Evolutionary conservation across 2,888 invertebrate genomes (phyloP).

Genomic region (Neuroscelio doddi): DNA sequence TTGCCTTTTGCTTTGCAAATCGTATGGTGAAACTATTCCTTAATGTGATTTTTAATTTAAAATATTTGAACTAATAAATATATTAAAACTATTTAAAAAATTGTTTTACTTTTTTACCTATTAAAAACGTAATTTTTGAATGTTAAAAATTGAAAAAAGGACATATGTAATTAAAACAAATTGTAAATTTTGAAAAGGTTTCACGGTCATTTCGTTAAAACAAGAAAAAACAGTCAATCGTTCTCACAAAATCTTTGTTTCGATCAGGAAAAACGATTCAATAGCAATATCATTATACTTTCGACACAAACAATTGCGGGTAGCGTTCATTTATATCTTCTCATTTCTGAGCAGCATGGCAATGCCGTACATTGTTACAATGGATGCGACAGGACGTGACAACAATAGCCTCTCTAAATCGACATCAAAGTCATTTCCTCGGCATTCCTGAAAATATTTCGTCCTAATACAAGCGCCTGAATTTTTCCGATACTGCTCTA

Average conservation of each 20-base stretch:
- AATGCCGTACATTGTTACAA: conserved; percentile 32
- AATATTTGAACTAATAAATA: too few species aligned
- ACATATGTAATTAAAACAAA: too few species aligned
- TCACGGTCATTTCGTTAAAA: too few species aligned
- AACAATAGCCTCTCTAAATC: conserved; percentile 37
- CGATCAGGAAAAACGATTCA: not conserved
- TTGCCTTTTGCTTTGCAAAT: too few species aligned
- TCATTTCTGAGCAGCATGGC: conserved; percentile 23
- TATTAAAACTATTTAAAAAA: too few species aligned
- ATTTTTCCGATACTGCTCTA: conserved; percentile 32
- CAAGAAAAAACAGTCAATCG: conserved; percentile 8
- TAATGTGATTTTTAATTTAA: too few species aligned
- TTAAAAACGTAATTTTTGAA: too few species aligned
- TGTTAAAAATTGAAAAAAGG: too few species aligned
- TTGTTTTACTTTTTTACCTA: not conserved
- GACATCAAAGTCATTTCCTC: conserved; percentile 35
- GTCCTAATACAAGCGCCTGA: conserved; percentile 16
- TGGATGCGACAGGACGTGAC: conserved; percentile 40
- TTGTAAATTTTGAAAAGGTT: too few species aligned
- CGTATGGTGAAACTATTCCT: too few species aligned
- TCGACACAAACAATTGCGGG: conserved; percentile 22
- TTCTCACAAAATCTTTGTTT: conserved; percentile 14
- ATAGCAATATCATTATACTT: not conserved
- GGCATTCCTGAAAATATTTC: conserved; percentile 26
- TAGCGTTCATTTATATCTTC: conserved; percentile 30